These are phyloP conservation scores for Gobio gobio DNA, from an alignment of 2,113 vertebrate species.

Conservation along the genomic window DNA sequence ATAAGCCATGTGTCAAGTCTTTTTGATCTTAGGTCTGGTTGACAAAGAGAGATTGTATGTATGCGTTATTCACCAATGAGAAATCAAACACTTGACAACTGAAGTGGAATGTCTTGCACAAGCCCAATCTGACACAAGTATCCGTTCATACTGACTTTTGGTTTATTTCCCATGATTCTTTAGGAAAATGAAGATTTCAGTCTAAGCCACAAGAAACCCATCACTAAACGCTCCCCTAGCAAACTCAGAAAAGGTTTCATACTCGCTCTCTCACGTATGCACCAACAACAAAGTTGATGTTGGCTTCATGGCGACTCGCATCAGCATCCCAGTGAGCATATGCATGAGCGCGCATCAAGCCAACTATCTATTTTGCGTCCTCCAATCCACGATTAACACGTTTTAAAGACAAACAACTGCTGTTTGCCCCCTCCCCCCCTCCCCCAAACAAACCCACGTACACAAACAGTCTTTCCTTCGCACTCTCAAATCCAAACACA, in stretches of 20 bases:
- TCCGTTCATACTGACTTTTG: conserved; percentile 26
- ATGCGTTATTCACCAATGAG: conserved; percentile 56
- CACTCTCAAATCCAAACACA: conserved; percentile 56
- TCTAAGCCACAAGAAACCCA: conserved; percentile 43
- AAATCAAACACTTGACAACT: conserved; percentile 44
- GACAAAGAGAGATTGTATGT: conserved; percentile 69
- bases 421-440: background rate
- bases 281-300: conserved; percentile 30
- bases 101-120: conserved; percentile 68
- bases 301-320: conserved; percentile 25
- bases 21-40: conserved; percentile 60
- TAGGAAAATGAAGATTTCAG: conserved; percentile 29
- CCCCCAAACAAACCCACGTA: conserved; percentile 45
- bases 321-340: background rate
- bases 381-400: conserved; percentile 18
- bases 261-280: conserved; percentile 39
- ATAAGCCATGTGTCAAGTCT: conserved; percentile 61
- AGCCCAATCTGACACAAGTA: conserved; percentile 34
- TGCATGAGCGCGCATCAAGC: conserved; percentile 21
- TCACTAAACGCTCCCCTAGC: conserved; percentile 36
- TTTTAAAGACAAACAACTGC: conserved; percentile 18
- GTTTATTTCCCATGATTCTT: conserved; percentile 32
- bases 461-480: conserved; percentile 42
- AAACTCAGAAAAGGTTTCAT: conserved; percentile 25
- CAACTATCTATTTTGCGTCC: background rate